Evolutionary conservation across 2,888 invertebrate species (phyloP).

Genomic region (Oscheius onirici): DNA sequence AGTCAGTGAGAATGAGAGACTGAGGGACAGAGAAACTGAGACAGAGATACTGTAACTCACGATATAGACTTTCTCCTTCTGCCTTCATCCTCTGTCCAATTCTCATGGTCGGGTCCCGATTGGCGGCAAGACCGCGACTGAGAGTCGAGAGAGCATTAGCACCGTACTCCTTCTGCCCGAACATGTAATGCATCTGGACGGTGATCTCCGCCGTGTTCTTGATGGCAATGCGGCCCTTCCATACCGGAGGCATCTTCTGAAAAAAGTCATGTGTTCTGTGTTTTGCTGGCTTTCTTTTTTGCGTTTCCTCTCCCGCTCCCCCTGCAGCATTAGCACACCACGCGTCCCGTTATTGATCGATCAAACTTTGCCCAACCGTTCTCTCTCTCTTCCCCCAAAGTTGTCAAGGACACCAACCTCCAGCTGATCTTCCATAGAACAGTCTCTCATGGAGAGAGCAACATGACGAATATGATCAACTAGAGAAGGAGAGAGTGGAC

Average conservation of each 20-base stretch:
- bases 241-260: constrained; percentile 31
- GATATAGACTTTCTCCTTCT: constrained; percentile 13
- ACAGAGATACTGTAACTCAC: constrained; percentile 9
- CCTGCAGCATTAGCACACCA: background rate
- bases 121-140: background rate
- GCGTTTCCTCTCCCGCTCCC: background rate
- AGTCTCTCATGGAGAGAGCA: constrained; percentile 7
- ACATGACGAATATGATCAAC: constrained; percentile 20
- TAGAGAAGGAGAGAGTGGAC: constrained; percentile 17
- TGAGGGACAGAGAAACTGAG: too few relatives aligned
- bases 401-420: constrained; percentile 5
- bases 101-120: constrained; percentile 12
- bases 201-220: constrained; percentile 26
- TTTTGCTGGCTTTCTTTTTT: background rate
- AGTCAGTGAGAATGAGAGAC: background rate
- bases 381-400: too few relatives aligned
- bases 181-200: constrained; percentile 31
- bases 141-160: background rate
- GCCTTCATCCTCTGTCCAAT: constrained; percentile 28
- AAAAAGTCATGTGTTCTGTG: constrained; percentile 9
- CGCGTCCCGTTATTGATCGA: background rate
- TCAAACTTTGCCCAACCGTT: background rate
- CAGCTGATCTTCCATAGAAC: background rate
- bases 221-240: constrained; percentile 28
- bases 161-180: constrained; percentile 22